Base-by-base conservation (phyloP, 64 coral and sea anemone species). In the Porites lutea region DNA sequence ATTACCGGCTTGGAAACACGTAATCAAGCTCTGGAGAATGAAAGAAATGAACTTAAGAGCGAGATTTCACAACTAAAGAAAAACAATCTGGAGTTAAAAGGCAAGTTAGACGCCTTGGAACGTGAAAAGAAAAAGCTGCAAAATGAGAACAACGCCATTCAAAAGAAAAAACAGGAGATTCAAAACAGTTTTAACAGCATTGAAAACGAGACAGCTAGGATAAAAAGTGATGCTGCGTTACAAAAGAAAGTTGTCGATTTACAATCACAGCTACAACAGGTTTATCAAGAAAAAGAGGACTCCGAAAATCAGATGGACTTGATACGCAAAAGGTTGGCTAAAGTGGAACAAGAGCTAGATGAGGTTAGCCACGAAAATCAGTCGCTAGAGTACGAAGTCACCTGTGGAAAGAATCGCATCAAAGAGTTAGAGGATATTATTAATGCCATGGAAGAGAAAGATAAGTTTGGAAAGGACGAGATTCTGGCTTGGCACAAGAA, bases 401-500 rank as follows among this genome's bases (percentile, higher is more conserved):
- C 86, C 52, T 88, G 88, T 70, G 86, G 81, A 13, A 90, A 72
- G n/a, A 96, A 96, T 61, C 91, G 92, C 71, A 92, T 99, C 19
- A 82, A 79, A 78, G 94, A 99, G 64, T 69, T 99, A 18, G 94
- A 99, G 89, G 88, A 96, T 52, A 55, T 96, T 4, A 77, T 96
- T 16, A 90, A 94, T 22, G 53, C 88, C 78, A 79, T 99, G 43
- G 93, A 99, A 54, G 92, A 92, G 60, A 99, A 93, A 75, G 89
- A 90, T 44, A 86, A 90, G 46, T 96, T 94, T 73, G 97, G 92
- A 15, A 96, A 93, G 47, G 97, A 92, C 23, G 97, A 99, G 82
- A 93, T 99, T 91, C 51, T 99, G 88, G 82, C 88, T 4, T 99
- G 97, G 97, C 97, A 99, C 44, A 99, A 99, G 63, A 99, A 94